A percentile compares a stretch with the other conserved stretches of the same genome.
Conservation (phyloP, 2,113 vertebrate genomes). For the Ifrita kowaldi region DNA sequence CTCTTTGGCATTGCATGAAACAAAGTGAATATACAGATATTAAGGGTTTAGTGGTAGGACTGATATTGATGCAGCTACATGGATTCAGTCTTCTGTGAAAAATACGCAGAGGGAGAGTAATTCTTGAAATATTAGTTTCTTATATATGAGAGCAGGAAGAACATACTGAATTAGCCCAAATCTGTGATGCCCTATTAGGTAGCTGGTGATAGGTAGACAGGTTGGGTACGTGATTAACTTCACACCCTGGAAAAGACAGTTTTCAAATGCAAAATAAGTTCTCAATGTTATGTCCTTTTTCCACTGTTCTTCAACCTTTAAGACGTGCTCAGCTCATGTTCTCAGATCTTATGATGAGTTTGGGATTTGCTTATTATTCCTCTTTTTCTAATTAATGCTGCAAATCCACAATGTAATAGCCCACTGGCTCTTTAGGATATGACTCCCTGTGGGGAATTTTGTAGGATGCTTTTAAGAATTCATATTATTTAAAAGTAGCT, state of each 20-base stretch:
- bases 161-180: neutral
- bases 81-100: neutral
- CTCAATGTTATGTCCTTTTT: neutral
- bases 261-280: neutral
- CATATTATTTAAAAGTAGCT: neutral
- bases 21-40: neutral
- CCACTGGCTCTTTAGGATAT: neutral
- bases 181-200: neutral
- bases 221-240: neutral
- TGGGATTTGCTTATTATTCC: neutral
- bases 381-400: neutral
- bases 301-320: neutral
- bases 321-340: neutral
- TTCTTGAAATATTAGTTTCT: conserved; percentile 33
- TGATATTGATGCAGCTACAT: neutral
- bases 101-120: neutral
- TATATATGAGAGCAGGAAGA: conserved; percentile 12
- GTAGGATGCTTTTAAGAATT: neutral
- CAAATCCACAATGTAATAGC: neutral
- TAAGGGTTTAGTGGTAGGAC: neutral
- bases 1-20: neutral
- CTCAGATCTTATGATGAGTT: neutral
- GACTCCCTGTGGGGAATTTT: neutral
- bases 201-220: neutral
- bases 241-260: neutral